phyloP scores from a whole-genome alignment of 1,140 invertebrate genomes.

The Ericerus pela region DNA sequence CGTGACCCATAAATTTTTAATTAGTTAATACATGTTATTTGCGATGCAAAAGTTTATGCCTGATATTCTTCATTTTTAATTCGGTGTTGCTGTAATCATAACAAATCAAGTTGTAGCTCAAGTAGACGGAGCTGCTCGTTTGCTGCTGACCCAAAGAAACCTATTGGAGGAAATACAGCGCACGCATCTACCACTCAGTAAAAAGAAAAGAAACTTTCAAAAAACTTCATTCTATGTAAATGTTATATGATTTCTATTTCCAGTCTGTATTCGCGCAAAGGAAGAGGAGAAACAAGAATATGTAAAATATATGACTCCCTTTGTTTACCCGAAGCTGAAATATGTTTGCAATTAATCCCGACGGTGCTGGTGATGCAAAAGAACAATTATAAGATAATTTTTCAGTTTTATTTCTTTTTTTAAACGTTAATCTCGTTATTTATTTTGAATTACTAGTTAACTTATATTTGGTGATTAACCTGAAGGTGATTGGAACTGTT shows the following conservation, averaged over 20 bases:
- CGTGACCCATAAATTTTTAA: too few species aligned
- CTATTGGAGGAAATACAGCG: conserved; percentile 96
- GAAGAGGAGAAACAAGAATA: conserved; percentile 86
- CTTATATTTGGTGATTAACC: too few species aligned
- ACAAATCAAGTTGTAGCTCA: conserved; percentile 99
- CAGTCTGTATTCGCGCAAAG: conserved; percentile 85
- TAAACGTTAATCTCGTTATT: too few species aligned
- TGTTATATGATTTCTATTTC: neutral
- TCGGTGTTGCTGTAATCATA: conserved; percentile 94
- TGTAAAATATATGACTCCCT: conserved; percentile 99
- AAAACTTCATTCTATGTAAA: neutral
- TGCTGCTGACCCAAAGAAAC: conserved; percentile 91
- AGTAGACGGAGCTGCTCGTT: conserved; percentile 89
- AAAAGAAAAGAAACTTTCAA: neutral
- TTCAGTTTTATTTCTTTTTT: too few species aligned
- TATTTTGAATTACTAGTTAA: too few species aligned
- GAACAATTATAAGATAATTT: too few species aligned
- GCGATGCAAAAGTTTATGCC: neutral
- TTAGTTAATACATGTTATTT: too few species aligned
- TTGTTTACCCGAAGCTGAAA: conserved; percentile 92
- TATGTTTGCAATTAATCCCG: conserved; percentile 88
- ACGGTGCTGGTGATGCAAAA: conserved; percentile 92
- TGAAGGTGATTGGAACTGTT: too few species aligned
- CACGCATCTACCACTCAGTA: conserved; percentile 90
- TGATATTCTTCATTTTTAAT: conserved; percentile 44